phyloP scores from a whole-genome alignment of 2,113 vertebrate genomes.

The Pedionomus torquatus region DNA sequence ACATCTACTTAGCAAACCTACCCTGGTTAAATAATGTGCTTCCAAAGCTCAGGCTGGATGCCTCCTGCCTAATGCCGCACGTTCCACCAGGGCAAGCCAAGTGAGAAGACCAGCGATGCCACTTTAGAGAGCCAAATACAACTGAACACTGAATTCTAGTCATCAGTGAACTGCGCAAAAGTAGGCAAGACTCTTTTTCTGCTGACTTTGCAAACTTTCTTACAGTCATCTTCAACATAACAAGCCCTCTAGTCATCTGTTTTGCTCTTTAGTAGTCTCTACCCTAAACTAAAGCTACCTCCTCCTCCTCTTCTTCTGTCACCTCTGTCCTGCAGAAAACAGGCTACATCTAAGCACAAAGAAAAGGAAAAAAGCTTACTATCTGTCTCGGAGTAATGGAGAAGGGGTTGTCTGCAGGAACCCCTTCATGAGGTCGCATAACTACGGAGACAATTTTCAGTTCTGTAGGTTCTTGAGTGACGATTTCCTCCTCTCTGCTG shows the following conservation, averaged over 20 bases:
- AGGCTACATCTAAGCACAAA: neutral
- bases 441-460: conserved; percentile 79
- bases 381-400: conserved; percentile 85
- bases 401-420: conserved; percentile 80
- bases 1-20: neutral
- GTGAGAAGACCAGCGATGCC: neutral
- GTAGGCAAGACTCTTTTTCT: neutral
- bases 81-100: neutral
- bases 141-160: neutral
- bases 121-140: neutral
- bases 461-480: neutral
- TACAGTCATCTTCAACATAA: neutral
- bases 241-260: neutral
- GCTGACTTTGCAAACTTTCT: neutral
- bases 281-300: neutral
- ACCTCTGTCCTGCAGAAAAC: neutral
- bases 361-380: conserved; percentile 69
- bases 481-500: neutral
- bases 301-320: neutral
- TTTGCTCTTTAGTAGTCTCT: neutral
- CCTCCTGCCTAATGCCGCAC: neutral
- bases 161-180: neutral
- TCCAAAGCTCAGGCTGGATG: neutral
- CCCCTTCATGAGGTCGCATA: conserved; percentile 81
- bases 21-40: neutral